Base-by-base conservation (phyloP, 2,797 vertebrate species). In the Meda fulgida region DNA sequence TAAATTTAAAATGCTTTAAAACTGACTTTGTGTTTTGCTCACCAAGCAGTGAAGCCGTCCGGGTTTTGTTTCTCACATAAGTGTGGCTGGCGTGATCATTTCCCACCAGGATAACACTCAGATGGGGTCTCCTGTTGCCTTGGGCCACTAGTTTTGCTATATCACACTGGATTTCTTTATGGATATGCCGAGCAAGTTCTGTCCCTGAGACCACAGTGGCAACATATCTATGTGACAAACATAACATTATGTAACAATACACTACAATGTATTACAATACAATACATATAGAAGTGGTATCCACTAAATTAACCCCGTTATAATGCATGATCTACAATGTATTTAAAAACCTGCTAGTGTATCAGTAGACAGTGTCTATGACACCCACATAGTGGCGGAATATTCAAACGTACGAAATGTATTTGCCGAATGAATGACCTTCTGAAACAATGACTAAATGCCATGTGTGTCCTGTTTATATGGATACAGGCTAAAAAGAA, bases 41-140 rank as follows among this genome's bases (percentile, higher is more conserved):
- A 98, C 97, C 98, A 88, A 97, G 94, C 83, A 95, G 90, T 36
- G 93, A 94, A 79, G 97, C 97, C 34, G 96, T 96, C 85, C 93
- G 96, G 80, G 96, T 96, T 94, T 99, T 98, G 92, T 97, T 98
- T 90, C 92, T 96, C 63, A 98, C 97, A 5, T 98, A 99, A 18
- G 95, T 96, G 23, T 94, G 97, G 89, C 97, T 98, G 84, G 97
- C 97, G 9, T 96, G 95, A 86, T 97, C 94, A 65, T 97, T 95
- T 23, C 98, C 97, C n/a, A 98, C 97, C 73, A 97, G 89, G 34
- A 99, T 88, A 55, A 98, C 97, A 85, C 96, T 97, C 31, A 99
- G 94, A 78, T 97, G 97, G 86, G 98, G 98, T 90, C 96, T 96
- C 92, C 93, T 94, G 92, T 97, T 96, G 71, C 97, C 97, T 89